phyloP scores from a whole-genome alignment of 1,140 invertebrate species.

The Ephestia elutella region DNA sequence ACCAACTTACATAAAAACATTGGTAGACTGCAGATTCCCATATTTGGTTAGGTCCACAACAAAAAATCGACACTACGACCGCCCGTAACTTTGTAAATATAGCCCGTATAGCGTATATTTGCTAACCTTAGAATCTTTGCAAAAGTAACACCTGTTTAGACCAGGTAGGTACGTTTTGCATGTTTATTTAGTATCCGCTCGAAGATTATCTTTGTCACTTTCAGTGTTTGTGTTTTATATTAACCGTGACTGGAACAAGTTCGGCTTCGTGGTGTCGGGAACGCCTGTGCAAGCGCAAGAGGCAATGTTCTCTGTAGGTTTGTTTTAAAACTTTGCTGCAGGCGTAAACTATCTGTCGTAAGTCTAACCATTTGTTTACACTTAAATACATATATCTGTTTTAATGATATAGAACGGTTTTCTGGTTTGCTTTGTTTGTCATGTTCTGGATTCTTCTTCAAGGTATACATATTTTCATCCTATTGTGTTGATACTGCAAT shows the following conservation, averaged over 20 bases:
- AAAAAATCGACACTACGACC: background rate
- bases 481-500: too few relatives aligned
- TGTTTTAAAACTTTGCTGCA: background rate
- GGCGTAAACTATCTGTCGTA: background rate
- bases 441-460: too few relatives aligned
- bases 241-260: background rate
- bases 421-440: too few relatives aligned
- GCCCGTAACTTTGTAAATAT: background rate
- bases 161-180: background rate
- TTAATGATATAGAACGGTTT: too few relatives aligned
- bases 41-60: background rate
- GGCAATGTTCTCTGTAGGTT: background rate
- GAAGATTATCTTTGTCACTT: background rate
- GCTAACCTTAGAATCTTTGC: background rate
- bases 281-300: background rate
- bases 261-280: background rate
- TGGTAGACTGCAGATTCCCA: background rate
- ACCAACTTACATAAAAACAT: background rate
- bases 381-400: too few relatives aligned
- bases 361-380: too few relatives aligned
- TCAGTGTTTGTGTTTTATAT: background rate
- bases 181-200: conserved; percentile 3
- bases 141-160: background rate
- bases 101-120: background rate
- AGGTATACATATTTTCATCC: too few relatives aligned